Evolutionary conservation across 1,140 invertebrate genomes (phyloP), one percentile per base, ranked within the genome.

Genomic region (Gryon sp.): DNA sequence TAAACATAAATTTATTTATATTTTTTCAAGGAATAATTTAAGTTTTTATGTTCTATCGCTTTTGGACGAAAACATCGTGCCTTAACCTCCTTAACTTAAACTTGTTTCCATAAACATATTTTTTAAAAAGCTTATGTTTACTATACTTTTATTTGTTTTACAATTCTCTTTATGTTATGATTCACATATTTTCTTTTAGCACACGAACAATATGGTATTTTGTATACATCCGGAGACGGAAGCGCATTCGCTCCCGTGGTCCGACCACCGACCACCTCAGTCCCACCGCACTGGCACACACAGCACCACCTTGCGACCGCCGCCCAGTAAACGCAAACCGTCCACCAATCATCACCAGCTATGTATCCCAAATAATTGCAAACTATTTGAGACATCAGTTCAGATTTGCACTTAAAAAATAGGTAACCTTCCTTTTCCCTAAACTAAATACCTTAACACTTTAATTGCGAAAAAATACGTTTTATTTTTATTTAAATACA

Each of bases 221-320:
- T 88, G 87, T 89, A 88, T 87, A 82, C 87, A 79, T 87, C 88
- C 84, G 84, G 87, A 78, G 87, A 88, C 81, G 83, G 85, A 84
- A 91, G 90, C 89, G 90, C 91, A 82, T 91, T 92, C 88, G 90
- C 91, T 80, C 90, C 91, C 80, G 90, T 91, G 86, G 86, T 91
- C 86, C 87, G 91, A 84, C 88, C 88, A 83, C 87, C 88, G 86
- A 89, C 89, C 81, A 89, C 88, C 84, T 87, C 86, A 84, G 87
- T 89, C 89, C 84, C 89, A 90, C 86, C 86, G 85, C 86, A 90
- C 89, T 88, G 84, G 89, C 87, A 90, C 90, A 90, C 90, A 89
- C 85, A 88, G 85, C 84, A 86, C 86, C 89, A 89, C 83, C 89
- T 89, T 80, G 89, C 89, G 76, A 87, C 89, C 83, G 87, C 90